phyloP scores from a whole-genome alignment of 1,140 invertebrate genomes.

The Zaprionus inermis region DNA sequence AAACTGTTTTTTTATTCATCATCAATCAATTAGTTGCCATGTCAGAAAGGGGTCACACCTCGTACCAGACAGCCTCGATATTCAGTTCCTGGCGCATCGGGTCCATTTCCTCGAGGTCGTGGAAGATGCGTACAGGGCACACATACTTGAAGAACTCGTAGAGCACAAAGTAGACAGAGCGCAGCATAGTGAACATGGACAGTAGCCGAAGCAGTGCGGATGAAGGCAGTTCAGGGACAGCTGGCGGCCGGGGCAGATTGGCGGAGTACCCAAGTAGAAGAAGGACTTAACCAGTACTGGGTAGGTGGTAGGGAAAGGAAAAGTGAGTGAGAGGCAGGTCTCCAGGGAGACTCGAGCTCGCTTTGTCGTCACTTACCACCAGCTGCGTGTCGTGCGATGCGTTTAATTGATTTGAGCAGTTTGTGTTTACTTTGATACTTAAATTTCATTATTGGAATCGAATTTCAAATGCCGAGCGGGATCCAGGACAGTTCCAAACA shows the following conservation, averaged over 20 bases:
- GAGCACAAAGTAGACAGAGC: constrained; percentile 52
- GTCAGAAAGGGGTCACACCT: constrained; percentile 37
- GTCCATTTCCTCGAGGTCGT: constrained; percentile 56
- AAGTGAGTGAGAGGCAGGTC: neutral
- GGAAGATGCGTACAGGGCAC: constrained; percentile 54
- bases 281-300: constrained; percentile 47
- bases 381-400: constrained; percentile 22
- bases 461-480: constrained; percentile 37
- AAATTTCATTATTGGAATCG: constrained; percentile 64
- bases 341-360: neutral
- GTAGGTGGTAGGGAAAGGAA: neutral
- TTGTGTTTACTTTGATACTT: constrained; percentile 70
- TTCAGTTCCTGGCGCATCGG: constrained; percentile 13
- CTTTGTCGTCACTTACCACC: constrained; percentile 45
- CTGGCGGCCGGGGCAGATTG: constrained; percentile 43
- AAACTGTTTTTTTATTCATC: constrained; percentile 53
- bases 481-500: too few species aligned
- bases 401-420: constrained; percentile 62
- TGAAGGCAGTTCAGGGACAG: constrained; percentile 10
- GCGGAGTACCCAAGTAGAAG: constrained; percentile 50
- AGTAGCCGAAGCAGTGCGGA: constrained; percentile 35
- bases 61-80: constrained; percentile 37
- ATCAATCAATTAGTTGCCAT: constrained; percentile 74
- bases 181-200: constrained; percentile 44
- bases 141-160: constrained; percentile 54